A percentile compares a stretch with the other conserved stretches of the same genome.
Evolutionary conservation across 1,140 invertebrate species (phyloP).

Genomic region (Drosophila neocordata): DNA sequence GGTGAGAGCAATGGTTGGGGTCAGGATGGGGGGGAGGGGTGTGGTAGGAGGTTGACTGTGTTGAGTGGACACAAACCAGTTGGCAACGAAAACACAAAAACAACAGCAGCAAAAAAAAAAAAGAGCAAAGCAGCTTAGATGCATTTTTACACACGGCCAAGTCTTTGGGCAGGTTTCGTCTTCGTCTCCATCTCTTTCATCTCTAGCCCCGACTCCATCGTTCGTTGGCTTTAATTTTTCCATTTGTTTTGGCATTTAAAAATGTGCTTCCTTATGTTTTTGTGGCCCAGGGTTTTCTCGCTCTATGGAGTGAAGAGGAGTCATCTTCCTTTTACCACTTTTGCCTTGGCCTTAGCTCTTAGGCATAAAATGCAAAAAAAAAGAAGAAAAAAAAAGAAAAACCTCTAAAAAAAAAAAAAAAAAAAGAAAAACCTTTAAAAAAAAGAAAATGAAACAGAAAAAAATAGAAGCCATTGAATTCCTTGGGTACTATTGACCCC

Average conservation of each 20-base stretch:
- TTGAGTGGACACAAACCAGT: constrained; percentile 70
- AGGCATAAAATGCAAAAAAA: constrained; percentile 43
- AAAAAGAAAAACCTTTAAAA: background rate
- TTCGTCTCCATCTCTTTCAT: constrained; percentile 22
- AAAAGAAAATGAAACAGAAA: background rate
- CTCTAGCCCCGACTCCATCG: constrained; percentile 33
- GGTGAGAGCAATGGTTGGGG: too few relatives aligned
- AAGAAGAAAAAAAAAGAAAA: constrained; percentile 5
- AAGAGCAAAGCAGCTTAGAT: constrained; percentile 71
- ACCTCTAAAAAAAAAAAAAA: constrained; percentile 41
- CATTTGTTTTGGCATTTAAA: constrained; percentile 81
- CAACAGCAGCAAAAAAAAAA: constrained; percentile 22
- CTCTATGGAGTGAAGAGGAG: background rate
- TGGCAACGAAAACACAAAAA: constrained; percentile 68
- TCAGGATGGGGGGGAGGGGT: background rate
- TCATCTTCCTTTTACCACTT: constrained; percentile 39
- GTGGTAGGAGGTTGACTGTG: constrained; percentile 17
- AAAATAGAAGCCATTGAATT: constrained; percentile 70
- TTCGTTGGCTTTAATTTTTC: constrained; percentile 80
- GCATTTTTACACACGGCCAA: constrained; percentile 69
- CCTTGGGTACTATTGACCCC: constrained; percentile 78
- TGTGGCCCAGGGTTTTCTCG: constrained; percentile 9
- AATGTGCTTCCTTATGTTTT: constrained; percentile 69
- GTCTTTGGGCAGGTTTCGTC: constrained; percentile 37
- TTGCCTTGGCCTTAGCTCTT: constrained; percentile 53